Evolutionary conservation across 2,888 invertebrate species (phyloP).

Genomic region (Sphinx pinastri): DNA sequence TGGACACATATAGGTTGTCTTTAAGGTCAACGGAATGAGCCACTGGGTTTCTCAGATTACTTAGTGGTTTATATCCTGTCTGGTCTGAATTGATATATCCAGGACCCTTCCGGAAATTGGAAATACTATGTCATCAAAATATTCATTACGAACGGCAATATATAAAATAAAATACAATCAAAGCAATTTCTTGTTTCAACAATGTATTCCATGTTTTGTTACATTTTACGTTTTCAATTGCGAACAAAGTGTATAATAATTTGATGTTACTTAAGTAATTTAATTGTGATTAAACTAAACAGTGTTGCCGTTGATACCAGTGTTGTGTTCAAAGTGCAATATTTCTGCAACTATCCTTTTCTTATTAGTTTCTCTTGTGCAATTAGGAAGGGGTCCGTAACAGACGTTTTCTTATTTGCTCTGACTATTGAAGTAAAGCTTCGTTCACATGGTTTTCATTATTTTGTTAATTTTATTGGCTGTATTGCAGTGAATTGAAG

Average conservation of each 20-base stretch:
- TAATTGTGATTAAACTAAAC: constrained; percentile 7
- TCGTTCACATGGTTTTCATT: not conserved
- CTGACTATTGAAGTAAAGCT: constrained; percentile 29
- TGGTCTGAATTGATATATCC: too few species aligned
- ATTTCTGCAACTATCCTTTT: constrained; percentile 33
- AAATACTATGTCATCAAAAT: too few species aligned
- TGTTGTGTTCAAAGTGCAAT: constrained; percentile 21
- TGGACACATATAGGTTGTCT: too few species aligned
- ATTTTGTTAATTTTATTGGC: not conserved
- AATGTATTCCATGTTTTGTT: not conserved
- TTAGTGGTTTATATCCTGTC: too few species aligned
- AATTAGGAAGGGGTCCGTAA: constrained; percentile 44
- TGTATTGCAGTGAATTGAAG: not conserved
- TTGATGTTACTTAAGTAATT: constrained; percentile 10
- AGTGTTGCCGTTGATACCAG: constrained; percentile 18
- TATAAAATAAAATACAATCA: too few species aligned
- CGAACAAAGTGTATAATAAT: constrained; percentile 4
- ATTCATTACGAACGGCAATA: too few species aligned
- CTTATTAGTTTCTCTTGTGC: constrained; percentile 46
- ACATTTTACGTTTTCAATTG: constrained; percentile 4
- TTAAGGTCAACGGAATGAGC: too few species aligned
- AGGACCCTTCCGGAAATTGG: too few species aligned
- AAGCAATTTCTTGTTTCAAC: not conserved
- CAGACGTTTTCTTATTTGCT: constrained; percentile 44
- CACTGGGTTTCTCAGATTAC: too few species aligned